A percentile compares a stretch with the other conserved stretches of the same genome.
These are phyloP conservation scores for Plemyria rubiginata DNA, from an alignment of 2,888 invertebrate species.

Conservation along the genomic window DNA sequence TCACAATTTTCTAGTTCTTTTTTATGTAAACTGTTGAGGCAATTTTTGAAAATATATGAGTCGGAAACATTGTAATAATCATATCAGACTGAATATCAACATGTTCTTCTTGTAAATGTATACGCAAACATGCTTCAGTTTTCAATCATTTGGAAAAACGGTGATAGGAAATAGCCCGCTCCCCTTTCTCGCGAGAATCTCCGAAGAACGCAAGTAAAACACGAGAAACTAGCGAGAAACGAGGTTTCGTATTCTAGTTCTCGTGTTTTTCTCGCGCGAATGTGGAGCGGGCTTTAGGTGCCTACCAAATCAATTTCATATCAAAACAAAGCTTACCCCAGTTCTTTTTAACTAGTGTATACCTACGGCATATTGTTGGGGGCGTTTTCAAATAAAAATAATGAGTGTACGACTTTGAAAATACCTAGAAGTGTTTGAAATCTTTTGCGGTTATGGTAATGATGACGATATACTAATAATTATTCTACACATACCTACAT, in stretches of 20 bases:
- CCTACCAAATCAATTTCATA: conserved; percentile 14
- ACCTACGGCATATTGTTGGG: neutral
- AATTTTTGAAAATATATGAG: conserved; percentile 39
- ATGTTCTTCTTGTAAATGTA: conserved; percentile 58
- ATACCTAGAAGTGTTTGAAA: too few species aligned
- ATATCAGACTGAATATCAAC: conserved; percentile 61
- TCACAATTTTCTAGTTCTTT: conserved; percentile 74
- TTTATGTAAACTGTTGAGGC: conserved; percentile 55
- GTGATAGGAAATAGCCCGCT: neutral
- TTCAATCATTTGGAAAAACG: neutral
- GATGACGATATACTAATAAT: too few species aligned
- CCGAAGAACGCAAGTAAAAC: too few species aligned
- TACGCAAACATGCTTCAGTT: conserved; percentile 46
- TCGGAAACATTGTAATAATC: conserved; percentile 56
- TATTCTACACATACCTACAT: too few species aligned
- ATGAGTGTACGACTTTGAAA: too few species aligned
- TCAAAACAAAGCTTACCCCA: conserved; percentile 1
- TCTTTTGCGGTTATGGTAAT: too few species aligned
- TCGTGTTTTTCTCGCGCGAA: too few species aligned
- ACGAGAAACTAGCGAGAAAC: too few species aligned
- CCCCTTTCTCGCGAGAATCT: too few species aligned
- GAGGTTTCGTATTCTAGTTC: too few species aligned
- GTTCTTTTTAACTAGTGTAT: neutral
- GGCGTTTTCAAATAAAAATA: neutral
- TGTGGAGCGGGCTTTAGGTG: too few species aligned